Base-by-base conservation (phyloP, 2,113 vertebrate species). In the Junco hyemalis region DNA sequence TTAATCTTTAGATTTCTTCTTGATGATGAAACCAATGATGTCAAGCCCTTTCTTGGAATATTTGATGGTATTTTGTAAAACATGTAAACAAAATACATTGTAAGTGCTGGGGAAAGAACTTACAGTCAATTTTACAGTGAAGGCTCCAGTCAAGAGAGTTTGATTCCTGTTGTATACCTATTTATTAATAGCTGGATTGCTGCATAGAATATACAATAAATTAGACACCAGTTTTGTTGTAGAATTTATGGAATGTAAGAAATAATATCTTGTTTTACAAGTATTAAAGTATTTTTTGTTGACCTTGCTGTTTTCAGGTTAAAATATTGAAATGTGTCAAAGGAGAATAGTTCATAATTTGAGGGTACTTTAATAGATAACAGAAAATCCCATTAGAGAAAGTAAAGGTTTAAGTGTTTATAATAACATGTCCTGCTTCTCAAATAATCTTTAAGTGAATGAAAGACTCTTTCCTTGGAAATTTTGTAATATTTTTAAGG, bases 31-130 rank as follows among this genome's bases (percentile, higher is more conserved):
- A 92, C 85, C 72, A 96, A 93, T 57, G 99, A 99, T 97, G 97
- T 98, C 45, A 98, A 98, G 74, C 96, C 97, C 79, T 99, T 99
- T 81, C 45, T 98, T 87, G 98, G 98, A 94, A 99, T 99, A 98
- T 99, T 99, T 98, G 99, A 99, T 98, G 99, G 96, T 11, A 98
- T 99, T 97, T 98, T 99, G 96, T 99, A 98, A 98, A 93, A 78
- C 22, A 71, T 31, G 48, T 15, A 68, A 86, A 82, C 14, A 61
- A 74, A 86, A 70, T 48, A 87, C 51, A 60, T 42, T 54, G 5
- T 36, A 92, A 93, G 48, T 45, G 45, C 54, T 84, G 25, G 8
- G 12, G 42, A 42, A 68, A 54, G 53, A 85, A 33, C 6, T 22
- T 35, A 31, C 9, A 45, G n/a, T 17, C 10, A 28, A 26, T 74